A percentile compares a stretch with the other conserved stretches of the same genome.
Evolutionary conservation across 1,140 invertebrate species (phyloP).

Genomic region (Drosophila subobscura): DNA sequence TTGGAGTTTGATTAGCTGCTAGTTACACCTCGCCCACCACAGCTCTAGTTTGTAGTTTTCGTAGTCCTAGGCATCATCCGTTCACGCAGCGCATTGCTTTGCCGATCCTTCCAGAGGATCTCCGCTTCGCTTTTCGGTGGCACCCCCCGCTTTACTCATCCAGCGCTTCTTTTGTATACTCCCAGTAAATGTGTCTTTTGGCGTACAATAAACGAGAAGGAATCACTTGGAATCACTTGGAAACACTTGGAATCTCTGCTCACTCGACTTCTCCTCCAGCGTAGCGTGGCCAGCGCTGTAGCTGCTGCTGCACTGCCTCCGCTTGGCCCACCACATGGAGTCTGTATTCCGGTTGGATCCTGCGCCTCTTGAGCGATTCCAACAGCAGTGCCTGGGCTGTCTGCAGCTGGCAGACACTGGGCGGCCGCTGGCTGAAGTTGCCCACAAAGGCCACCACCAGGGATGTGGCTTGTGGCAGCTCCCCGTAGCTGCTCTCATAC

Average conservation of each 20-base stretch:
- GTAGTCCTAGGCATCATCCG: constrained; percentile 65
- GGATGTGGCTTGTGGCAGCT: constrained; percentile 46
- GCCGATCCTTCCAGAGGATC: constrained; percentile 43
- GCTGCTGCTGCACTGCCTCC: constrained; percentile 39
- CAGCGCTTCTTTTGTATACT: constrained; percentile 70
- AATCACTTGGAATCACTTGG: constrained; percentile 28
- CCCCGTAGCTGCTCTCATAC: constrained; percentile 43
- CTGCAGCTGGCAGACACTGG: constrained; percentile 52
- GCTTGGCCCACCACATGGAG: constrained; percentile 16
- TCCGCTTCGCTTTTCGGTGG: constrained; percentile 70
- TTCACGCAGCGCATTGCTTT: constrained; percentile 62
- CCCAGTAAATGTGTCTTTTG: constrained; percentile 42
- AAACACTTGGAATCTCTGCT: constrained; percentile 10
- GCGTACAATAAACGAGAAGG: constrained; percentile 69
- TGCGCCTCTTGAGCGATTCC: constrained; percentile 58
- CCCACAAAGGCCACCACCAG: constrained; percentile 71
- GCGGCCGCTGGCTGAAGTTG: constrained; percentile 47
- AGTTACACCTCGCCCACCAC: not conserved
- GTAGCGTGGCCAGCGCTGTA: constrained; percentile 54
- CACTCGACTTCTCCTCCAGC: constrained; percentile 26
- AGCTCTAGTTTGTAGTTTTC: constrained; percentile 28
- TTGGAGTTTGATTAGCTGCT: constrained; percentile 87
- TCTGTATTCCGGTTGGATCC: constrained; percentile 46
- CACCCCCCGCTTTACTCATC: constrained; percentile 71
- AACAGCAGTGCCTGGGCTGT: constrained; percentile 56